Base-by-base conservation (phyloP, 2,888 invertebrate genomes). In the Heliconius ethilla region DNA sequence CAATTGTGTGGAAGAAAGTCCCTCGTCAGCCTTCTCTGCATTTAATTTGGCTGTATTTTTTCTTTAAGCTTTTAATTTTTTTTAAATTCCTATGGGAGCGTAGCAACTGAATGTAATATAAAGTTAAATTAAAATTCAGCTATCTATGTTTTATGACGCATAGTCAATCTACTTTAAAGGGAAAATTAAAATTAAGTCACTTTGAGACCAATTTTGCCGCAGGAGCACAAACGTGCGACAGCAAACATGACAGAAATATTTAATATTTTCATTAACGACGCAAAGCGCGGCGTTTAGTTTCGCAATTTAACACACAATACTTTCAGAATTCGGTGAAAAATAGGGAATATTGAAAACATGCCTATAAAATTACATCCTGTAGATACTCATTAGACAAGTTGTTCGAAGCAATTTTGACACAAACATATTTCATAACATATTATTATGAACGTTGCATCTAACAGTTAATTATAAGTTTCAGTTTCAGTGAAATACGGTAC, bases 1-100 rank as follows among this genome's bases (percentile, higher is more conserved):
- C 93, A 91, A 93, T 93, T 93, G 90, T 89, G 89, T 88, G 88
- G 89, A 93, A 92, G 91, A 92, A 94, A 93, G 92, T 93, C 87
- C 90, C 89, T 82, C 80, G 59, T 90, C 88, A 92, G 89, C 85
- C 84, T 81, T 83, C 84, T 83, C 84, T 86, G 88, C 90, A 90
- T 92, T 91, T 90, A 91, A 92, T 90, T 92, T 87, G 86, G 86
- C 88, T 87, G 85, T 88, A 87, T 88, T 89, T 67, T 40, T 88
- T 87, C 87, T 83, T 81, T 78, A 75, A 77, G 75, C 75, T 63
- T 76, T 77, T 67, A 29, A 79, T 78, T 78, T 79, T 75, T 18
- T 76, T 66, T 22, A 70, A 74, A 77, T 65, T 74, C 74, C 45
- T 62, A 74, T 62, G 51, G 75, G 72, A 75, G 62, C 72, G 62